phyloP scores from a whole-genome alignment of 2,888 invertebrate species.

The Hedya salicella region DNA sequence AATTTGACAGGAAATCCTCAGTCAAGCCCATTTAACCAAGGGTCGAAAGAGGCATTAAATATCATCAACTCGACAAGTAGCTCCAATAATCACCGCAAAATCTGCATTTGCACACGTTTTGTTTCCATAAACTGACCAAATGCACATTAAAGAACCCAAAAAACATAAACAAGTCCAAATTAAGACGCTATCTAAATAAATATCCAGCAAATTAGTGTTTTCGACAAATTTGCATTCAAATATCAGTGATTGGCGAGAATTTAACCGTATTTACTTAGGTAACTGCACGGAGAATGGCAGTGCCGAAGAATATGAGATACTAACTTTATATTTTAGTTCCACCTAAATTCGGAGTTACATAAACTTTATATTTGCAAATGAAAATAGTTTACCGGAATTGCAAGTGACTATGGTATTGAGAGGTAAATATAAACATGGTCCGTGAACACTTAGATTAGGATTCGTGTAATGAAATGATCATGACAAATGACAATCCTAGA shows the following conservation, averaged over 20 bases:
- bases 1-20: neutral
- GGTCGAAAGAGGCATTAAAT: neutral
- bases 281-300: neutral
- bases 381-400: too few relatives aligned
- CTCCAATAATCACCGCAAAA: slow-evolving; percentile 3
- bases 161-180: slow-evolving; percentile 12
- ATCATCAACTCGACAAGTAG: neutral
- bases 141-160: slow-evolving; percentile 11
- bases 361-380: too few relatives aligned
- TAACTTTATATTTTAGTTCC: neutral
- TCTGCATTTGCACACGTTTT: neutral
- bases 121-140: slow-evolving; percentile 13
- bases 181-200: slow-evolving; percentile 20
- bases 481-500: too few relatives aligned
- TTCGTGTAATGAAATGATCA: too few relatives aligned
- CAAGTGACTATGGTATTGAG: too few relatives aligned
- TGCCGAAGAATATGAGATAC: neutral
- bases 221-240: slow-evolving; percentile 16
- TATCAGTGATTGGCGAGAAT: slow-evolving; percentile 11
- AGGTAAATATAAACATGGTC: too few relatives aligned
- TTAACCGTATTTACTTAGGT: slow-evolving; percentile 20
- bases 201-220: slow-evolving; percentile 13
- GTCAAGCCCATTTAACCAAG: neutral
- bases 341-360: too few relatives aligned
- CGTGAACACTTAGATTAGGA: too few relatives aligned